These are phyloP conservation scores for Hestina assimilis DNA, from an alignment of 1,140 invertebrate genomes.

Conservation along the genomic window DNA sequence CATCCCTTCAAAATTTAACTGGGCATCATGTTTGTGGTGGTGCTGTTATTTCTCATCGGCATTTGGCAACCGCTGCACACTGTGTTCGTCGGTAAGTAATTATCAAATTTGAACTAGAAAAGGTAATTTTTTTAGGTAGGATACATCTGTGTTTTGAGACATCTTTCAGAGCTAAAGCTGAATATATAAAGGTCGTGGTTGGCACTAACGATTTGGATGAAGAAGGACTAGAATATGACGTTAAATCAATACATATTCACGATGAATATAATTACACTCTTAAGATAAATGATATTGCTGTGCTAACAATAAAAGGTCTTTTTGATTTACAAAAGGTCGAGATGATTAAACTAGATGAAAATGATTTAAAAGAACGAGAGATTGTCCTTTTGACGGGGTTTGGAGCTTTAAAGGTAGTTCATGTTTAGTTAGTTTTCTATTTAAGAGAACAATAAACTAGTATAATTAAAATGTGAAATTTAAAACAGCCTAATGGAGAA, in stretches of 20 bases:
- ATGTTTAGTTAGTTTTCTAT: neutral
- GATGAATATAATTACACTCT: constrained; percentile 41
- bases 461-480: neutral
- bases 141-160: neutral
- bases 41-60: constrained; percentile 60
- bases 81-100: constrained; percentile 53
- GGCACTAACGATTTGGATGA: constrained; percentile 52
- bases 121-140: neutral
- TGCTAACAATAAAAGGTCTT: constrained; percentile 41
- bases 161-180: constrained; percentile 49
- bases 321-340: constrained; percentile 42
- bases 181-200: constrained; percentile 50
- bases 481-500: constrained; percentile 45
- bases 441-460: too few species aligned
- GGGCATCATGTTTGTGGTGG: constrained; percentile 74
- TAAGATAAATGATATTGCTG: constrained; percentile 55
- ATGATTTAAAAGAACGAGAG: constrained; percentile 44
- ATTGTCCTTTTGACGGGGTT: constrained; percentile 52
- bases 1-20: constrained; percentile 59
- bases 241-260: constrained; percentile 42
- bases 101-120: neutral
- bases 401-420: constrained; percentile 49
- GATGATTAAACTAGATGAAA: constrained; percentile 37
- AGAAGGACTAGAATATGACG: constrained; percentile 37
- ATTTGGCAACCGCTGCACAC: constrained; percentile 70